Evolutionary conservation across 2,797 vertebrate species (phyloP), one percentile per base, ranked within the genome.

Genomic region (Psittacula echo): DNA sequence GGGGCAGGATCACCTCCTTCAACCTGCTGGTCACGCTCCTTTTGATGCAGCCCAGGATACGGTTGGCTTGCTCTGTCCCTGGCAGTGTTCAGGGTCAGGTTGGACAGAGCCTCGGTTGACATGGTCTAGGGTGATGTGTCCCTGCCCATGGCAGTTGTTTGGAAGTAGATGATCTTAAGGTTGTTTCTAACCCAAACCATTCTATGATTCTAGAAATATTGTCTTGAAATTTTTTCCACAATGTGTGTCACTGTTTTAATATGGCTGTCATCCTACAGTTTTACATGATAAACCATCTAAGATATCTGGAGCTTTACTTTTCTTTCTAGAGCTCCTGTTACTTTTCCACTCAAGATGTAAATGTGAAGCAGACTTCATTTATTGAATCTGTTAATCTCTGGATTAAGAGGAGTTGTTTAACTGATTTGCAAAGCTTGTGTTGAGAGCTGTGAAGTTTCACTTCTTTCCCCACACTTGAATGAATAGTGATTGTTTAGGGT

Each of bases 361-460:
- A 73, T 66, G 18, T 47, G 78, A 73, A 72, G 24, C 84, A 86
- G 72, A 67, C 44, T 19, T 54, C 32, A 17, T 74, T 68, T 87
- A 78, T 78, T 4, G 0, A 41, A 56, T 71, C 45, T 60, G n/a
- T 81, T 86, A 72, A 66, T 73, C 73, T 89, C 78, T 81, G 76
- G 65, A 94, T 96, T 91, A 93, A 51, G 24, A 13, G 26, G 37
- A 68, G 34, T 41, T 67, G 37, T 82, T 89, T 86, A 92, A 75
- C 29, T 94, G 70, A 91, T 84, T 67, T 87, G 26, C 58, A 81
- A 78, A 84, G n/a, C 34, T 90, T 79, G 51, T 82, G 90, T 83
- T 92, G 71, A 78, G 48, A 68, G 53, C 65, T 80, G 5, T 56
- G 68, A 78, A n/a, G 5, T 78, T 84, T 89, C n/a, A 51, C 48